A percentile compares a stretch with the other conserved stretches of the same genome.
Evolutionary conservation across 1,140 invertebrate species (phyloP).

Genomic region (Calycopis cecrops): DNA sequence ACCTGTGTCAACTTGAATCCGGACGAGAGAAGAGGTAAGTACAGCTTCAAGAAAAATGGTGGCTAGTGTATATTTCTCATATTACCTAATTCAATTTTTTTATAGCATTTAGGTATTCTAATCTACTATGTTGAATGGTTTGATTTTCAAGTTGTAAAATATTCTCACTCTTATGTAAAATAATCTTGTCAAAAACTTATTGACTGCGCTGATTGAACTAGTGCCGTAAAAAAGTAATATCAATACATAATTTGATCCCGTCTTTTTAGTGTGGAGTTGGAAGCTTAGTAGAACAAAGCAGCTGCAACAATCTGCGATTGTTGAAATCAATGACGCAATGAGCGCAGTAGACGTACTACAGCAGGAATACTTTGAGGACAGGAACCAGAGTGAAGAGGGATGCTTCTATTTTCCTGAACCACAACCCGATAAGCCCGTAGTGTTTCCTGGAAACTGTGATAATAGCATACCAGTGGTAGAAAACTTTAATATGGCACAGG

Average conservation of each 20-base stretch:
- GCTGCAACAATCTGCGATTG: conserved; percentile 20
- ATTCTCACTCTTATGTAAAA: conserved; percentile 15
- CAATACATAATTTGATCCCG: background rate
- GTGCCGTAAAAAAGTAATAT: background rate
- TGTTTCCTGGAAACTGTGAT: conserved; percentile 46
- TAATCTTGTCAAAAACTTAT: background rate
- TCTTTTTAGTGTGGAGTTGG: conserved; percentile 45
- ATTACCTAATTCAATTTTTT: too few species aligned
- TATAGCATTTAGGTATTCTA: too few species aligned
- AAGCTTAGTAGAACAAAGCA: conserved; percentile 49
- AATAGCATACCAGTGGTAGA: conserved; percentile 25
- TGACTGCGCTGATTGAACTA: too few species aligned
- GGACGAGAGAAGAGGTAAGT: conserved; percentile 43
- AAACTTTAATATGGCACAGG: conserved; percentile 32
- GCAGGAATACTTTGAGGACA: conserved; percentile 32
- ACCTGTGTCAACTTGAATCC: conserved; percentile 43
- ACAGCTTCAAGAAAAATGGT: too few species aligned
- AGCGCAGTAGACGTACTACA: conserved; percentile 35
- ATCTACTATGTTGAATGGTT: too few species aligned
- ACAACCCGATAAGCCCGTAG: conserved; percentile 32
- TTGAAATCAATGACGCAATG: conserved; percentile 31
- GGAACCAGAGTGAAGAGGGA: conserved; percentile 32
- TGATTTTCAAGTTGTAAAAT: background rate
- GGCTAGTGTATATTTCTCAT: too few species aligned
- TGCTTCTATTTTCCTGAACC: conserved; percentile 57